Percentiles rank a stretch among this genome's conserved stretches.
These are phyloP conservation scores for Alcis repandata DNA, from an alignment of 2,888 invertebrate species.

Conservation along the genomic window DNA sequence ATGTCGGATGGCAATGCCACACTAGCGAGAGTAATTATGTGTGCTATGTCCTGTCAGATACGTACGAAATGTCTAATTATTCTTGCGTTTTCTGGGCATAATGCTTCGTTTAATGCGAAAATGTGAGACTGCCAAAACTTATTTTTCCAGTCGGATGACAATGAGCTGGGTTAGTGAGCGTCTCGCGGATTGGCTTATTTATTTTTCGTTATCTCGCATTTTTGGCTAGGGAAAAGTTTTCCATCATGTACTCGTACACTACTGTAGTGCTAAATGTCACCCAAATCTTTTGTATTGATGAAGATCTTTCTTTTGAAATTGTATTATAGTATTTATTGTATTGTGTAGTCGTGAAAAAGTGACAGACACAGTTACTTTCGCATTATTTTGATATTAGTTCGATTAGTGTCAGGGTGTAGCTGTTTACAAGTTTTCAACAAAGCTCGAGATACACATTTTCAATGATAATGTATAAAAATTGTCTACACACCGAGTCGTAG, in stretches of 20 bases:
- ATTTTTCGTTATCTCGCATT: neutral
- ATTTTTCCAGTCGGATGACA: constrained; percentile 3
- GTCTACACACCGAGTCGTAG: neutral
- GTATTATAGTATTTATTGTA: too few relatives aligned
- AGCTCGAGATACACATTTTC: too few relatives aligned
- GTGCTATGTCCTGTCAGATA: constrained; percentile 12
- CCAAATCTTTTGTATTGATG: too few relatives aligned
- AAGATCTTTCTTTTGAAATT: too few relatives aligned
- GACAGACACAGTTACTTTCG: too few relatives aligned
- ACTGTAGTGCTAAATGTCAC: neutral
- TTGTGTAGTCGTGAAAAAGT: too few relatives aligned
- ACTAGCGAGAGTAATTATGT: constrained; percentile 7
- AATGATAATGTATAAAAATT: neutral
- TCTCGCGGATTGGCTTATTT: neutral
- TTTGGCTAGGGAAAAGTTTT: neutral
- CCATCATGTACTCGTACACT: neutral
- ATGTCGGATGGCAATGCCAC: constrained; percentile 27
- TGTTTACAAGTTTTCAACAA: too few relatives aligned
- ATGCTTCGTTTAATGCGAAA: constrained; percentile 11
- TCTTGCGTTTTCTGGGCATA: constrained; percentile 14
- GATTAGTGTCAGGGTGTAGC: too few relatives aligned
- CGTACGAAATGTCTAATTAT: constrained; percentile 11
- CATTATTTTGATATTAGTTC: too few relatives aligned
- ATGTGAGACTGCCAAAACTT: constrained; percentile 14
- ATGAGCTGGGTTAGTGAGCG: neutral